A percentile compares a stretch with the other conserved stretches of the same genome.
These are phyloP conservation scores for Apus apus DNA, from an alignment of 2,113 vertebrate genomes.

Conservation along the genomic window DNA sequence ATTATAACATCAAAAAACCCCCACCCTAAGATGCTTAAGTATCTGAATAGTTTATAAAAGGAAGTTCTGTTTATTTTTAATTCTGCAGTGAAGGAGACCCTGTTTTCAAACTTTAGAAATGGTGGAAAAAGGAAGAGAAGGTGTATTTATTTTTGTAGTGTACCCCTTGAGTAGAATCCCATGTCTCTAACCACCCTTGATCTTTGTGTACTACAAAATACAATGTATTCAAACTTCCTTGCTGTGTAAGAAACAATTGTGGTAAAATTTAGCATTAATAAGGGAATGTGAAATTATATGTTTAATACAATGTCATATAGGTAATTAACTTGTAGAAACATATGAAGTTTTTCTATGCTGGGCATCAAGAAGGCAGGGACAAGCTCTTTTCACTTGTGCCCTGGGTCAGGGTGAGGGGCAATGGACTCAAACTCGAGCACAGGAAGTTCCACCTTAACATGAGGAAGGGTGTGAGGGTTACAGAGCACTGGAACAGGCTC, in stretches of 20 bases:
- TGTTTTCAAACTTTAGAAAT: neutral
- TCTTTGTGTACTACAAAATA: neutral
- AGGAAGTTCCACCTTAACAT: no score
- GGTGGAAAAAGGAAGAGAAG: neutral
- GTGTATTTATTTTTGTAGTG: neutral
- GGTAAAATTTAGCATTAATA: neutral
- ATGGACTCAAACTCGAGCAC: no score
- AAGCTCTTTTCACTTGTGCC: no score
- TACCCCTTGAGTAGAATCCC: neutral
- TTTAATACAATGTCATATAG: neutral
- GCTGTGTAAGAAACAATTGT: fast-evolving
- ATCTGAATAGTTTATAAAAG: neutral
- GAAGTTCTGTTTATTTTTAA: neutral
- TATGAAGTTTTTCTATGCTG: neutral
- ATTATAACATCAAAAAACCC: neutral
- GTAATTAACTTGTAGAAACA: neutral
- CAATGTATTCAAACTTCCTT: neutral
- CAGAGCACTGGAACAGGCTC: no score
- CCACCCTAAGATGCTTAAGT: neutral
- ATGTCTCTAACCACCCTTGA: neutral
- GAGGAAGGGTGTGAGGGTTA: no score
- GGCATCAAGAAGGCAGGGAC: no score
- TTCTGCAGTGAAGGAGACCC: neutral
- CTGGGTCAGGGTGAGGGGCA: no score
- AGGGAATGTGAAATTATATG: neutral